These are phyloP conservation scores for Alloscopus bannaensis DNA, from an alignment of 2,888 invertebrate genomes.

Conservation along the genomic window DNA sequence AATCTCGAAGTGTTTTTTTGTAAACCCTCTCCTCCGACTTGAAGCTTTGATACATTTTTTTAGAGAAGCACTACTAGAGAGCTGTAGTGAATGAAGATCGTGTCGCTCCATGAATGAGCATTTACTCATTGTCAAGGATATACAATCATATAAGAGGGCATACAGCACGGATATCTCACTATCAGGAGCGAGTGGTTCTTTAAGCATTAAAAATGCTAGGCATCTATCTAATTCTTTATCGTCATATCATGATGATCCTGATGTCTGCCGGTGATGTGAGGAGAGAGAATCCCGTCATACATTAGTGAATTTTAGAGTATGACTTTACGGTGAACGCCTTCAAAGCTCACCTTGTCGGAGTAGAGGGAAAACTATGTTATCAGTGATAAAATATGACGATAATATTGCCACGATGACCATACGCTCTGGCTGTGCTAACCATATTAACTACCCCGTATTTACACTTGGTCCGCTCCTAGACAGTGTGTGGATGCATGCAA, in stretches of 20 bases:
- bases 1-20: too few species aligned
- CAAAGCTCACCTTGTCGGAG: not conserved
- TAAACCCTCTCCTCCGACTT: too few species aligned
- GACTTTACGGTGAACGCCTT: conserved; percentile 17
- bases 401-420: conserved; percentile 9
- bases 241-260: not conserved
- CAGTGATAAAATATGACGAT: conserved; percentile 35
- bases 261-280: not conserved
- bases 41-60: too few species aligned
- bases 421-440: not conserved
- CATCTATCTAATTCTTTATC: not conserved
- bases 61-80: not conserved
- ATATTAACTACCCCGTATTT: not conserved
- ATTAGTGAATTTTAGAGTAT: conserved; percentile 54
- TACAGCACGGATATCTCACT: conserved; percentile 34
- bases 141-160: conserved; percentile 13
- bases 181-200: not conserved
- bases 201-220: not conserved
- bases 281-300: conserved; percentile 47
- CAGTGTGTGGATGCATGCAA: conserved; percentile 21
- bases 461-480: not conserved
- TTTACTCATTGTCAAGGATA: conserved; percentile 57
- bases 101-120: conserved; percentile 55
- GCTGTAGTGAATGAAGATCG: conserved; percentile 34
- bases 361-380: conserved; percentile 31